These are phyloP conservation scores for Bos taurus DNA, from an alignment of 2,113 vertebrate genomes.

Conservation along the genomic window DNA sequence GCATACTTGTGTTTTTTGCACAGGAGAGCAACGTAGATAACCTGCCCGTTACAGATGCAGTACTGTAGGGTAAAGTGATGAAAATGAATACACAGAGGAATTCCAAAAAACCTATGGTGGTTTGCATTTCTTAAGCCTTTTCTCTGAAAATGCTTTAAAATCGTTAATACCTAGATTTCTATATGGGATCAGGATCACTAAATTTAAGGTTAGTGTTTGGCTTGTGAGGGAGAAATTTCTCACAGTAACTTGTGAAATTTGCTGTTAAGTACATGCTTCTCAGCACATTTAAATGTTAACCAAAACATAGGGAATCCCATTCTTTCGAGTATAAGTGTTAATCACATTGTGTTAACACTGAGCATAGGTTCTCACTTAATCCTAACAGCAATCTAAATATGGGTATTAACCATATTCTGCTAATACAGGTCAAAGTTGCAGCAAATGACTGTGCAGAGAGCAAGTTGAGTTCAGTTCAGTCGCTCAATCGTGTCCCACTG, in stretches of 20 bases:
- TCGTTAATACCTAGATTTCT: background rate
- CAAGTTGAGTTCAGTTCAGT: background rate
- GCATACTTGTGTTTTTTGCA: background rate
- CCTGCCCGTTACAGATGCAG: background rate
- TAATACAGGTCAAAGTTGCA: background rate
- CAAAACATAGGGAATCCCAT: background rate
- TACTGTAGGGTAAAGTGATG: background rate
- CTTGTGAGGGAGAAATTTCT: background rate
- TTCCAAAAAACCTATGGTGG: background rate
- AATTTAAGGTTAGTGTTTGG: background rate
- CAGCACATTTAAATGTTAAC: background rate
- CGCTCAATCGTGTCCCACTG: background rate
- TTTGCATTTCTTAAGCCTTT: background rate
- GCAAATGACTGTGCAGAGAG: background rate
- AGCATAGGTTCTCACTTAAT: background rate
- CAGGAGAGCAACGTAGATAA: background rate
- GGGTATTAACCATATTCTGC: background rate
- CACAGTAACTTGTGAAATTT: background rate
- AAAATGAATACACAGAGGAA: background rate
- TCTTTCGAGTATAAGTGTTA: background rate
- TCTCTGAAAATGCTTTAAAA: background rate
- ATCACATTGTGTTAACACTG: background rate
- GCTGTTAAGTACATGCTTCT: background rate
- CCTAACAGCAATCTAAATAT: background rate
- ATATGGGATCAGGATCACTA: background rate